Base-by-base conservation (phyloP, 2,888 invertebrate genomes). In the Caenorhabditis auriculariae region DNA sequence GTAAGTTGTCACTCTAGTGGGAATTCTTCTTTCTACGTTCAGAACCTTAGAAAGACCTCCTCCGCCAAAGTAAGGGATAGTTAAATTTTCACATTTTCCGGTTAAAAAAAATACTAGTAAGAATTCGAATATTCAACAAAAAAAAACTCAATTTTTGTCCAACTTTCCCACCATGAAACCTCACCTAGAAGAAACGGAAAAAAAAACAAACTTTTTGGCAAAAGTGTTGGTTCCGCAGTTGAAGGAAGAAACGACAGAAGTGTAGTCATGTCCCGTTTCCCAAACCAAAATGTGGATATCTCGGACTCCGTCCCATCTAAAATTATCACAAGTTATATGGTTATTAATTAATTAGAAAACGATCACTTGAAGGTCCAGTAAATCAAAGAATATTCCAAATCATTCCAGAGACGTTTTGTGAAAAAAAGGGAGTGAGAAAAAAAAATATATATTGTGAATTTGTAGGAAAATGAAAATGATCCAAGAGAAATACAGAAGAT, bases 221-320 rank as follows among this genome's bases (percentile, higher is more conserved):
- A 95, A 96, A 51, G 88, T 87, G 84, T 96, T 96, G 0, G 96
- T 96, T 83, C 94, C 94, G 60, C 89, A 90, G 83, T 96, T 96
- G 83, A 96, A 96, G 38, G 93, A 90, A 58, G 88, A 87, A 42
- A 96, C 91, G 81, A 92, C 90, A 77, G 91, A 89, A 59, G 89
- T 88, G 63, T 66, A 75, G 66, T 89, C 89, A 12, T 88, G 88
- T 3, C 91, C 89, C 35, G 88, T 87, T 84, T 95, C 94, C 80
- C 91, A 90, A 1, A 88, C 85, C 27, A 85, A 81, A n/a, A 94
- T 84, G 77, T 90, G 88, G 0, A 95, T 89, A 82, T 96, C 96
- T 61, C 89, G 89, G 80, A 91, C 90, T 1, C 91, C 94, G 80
- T 92, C 88, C 93, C 94, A 95, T 54, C 63, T 69, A 32, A 12